Base-by-base conservation (phyloP, 2,113 vertebrate species). In the Perca flavescens region DNA sequence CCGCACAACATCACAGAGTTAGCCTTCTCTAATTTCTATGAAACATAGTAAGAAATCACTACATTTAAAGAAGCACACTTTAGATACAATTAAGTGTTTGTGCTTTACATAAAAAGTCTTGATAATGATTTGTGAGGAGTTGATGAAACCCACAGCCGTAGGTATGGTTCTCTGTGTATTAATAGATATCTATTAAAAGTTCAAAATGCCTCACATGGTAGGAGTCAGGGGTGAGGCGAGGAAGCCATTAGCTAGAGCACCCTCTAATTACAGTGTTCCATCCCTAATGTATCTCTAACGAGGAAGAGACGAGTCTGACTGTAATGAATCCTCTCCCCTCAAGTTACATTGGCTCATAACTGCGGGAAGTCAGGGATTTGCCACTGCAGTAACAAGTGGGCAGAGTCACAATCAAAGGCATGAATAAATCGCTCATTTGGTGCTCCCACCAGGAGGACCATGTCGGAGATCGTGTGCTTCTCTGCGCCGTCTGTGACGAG, bases 391-490 rank as follows among this genome's bases (percentile, higher is more conserved):
- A 86, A 52, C 21, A 28, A 84, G 69, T 47, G 77, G 62, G 56
- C 56, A 77, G 65, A 79, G 60, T 68, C 61, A 65, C 74, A 83
- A 80, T 90, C 22, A 73, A 81, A 89, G 28, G 5, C 65, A 58
- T 63, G 57, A 79, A 72, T 84, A 86, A 87, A 81, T 71, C 58
- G 17, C 36, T 63, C 13, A 49, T 50, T 77, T 64, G 69, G 7
- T 91, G 36, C 69, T 68, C 63, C 0, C 36, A 22, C 0, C 93
- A 99, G 97, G 95, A 85, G 97, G 74, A 96, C 96, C 46, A 92
- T 91, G 91, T 96, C 95, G 0, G 97, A 98, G 93, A 97, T 99
- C 0, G 91, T 98, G 25, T 99, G 97, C 9, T 95, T 96, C 79
- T 96, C 97, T 0, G 96, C 97, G 0, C 96, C 97, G 0, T 98